phyloP scores from a whole-genome alignment of 2,888 invertebrate species.

The Thera obeliscata region DNA sequence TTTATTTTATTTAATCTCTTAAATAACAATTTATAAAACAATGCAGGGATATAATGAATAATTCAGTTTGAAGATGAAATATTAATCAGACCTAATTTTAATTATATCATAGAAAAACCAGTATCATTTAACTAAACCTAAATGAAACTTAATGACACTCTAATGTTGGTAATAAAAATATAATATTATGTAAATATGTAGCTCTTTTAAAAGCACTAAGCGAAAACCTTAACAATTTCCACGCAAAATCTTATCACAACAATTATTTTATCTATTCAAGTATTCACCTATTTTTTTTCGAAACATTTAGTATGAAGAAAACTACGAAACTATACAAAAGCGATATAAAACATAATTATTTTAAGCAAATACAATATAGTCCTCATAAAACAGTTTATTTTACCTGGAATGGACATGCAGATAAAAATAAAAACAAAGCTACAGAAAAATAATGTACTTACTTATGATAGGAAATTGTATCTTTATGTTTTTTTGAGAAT shows the following conservation, averaged over 20 bases:
- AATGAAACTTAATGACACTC: no score
- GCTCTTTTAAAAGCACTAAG: slow-evolving; percentile 35
- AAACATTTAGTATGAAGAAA: slow-evolving; percentile 14
- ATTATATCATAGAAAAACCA: slow-evolving; percentile 1
- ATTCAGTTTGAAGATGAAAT: slow-evolving; percentile 33
- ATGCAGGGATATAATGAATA: slow-evolving; percentile 43
- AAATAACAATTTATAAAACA: slow-evolving; percentile 49
- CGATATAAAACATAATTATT: slow-evolving; percentile 4
- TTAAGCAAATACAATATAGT: neutral
- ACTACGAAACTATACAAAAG: slow-evolving; percentile 10
- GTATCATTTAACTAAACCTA: no score
- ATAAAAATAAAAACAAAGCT: neutral
- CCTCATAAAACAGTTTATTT: neutral
- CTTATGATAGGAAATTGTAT: neutral
- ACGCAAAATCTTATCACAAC: slow-evolving; percentile 38
- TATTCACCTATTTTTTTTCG: slow-evolving; percentile 17
- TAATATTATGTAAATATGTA: slow-evolving; percentile 33
- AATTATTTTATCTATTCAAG: slow-evolving; percentile 31
- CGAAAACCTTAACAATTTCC: slow-evolving; percentile 24
- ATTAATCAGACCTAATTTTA: slow-evolving; percentile 14
- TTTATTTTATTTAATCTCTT: slow-evolving; percentile 49
- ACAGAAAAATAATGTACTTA: neutral
- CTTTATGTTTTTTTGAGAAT: neutral
- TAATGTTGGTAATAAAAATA: slow-evolving; percentile 22
- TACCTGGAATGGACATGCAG: slow-evolving; percentile 1